These are phyloP conservation scores for Pachyramphus minor DNA, from an alignment of 2,113 vertebrate species.

Conservation along the genomic window DNA sequence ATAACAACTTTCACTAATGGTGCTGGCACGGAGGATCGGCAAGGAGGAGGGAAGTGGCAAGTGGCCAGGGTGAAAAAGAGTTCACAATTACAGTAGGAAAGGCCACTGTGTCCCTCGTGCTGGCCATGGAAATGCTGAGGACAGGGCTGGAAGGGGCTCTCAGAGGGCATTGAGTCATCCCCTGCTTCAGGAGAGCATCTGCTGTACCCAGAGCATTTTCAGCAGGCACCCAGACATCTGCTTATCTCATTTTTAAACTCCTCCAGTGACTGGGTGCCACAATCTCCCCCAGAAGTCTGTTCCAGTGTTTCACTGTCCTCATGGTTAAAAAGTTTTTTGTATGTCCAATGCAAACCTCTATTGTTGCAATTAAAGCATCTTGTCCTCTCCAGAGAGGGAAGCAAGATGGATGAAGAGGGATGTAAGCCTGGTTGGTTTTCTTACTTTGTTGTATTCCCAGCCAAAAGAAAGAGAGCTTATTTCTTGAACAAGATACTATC, in stretches of 20 bases:
- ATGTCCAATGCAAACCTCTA: background rate
- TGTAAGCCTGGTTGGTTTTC: background rate
- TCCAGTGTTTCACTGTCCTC: background rate
- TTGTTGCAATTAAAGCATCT: background rate
- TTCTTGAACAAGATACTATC: background rate
- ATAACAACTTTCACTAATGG: slow-evolving; percentile 10
- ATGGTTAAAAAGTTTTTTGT: background rate
- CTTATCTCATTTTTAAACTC: background rate
- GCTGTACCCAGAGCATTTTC: background rate
- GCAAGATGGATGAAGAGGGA: background rate
- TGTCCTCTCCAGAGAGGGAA: background rate
- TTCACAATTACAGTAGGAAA: background rate
- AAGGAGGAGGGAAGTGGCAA: slow-evolving; percentile 25
- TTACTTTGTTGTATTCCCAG: background rate
- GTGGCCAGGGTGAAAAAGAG: background rate
- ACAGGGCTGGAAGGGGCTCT: background rate
- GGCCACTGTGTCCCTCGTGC: background rate
- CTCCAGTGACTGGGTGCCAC: background rate
- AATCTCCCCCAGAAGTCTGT: background rate
- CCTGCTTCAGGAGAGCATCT: background rate
- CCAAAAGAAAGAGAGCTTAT: background rate
- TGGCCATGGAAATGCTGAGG: background rate
- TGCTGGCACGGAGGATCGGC: background rate
- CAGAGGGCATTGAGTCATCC: background rate
- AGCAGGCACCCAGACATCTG: background rate